These are phyloP conservation scores for Acrocephalus arundinaceus DNA, from an alignment of 2,113 vertebrate genomes.

Conservation along the genomic window DNA sequence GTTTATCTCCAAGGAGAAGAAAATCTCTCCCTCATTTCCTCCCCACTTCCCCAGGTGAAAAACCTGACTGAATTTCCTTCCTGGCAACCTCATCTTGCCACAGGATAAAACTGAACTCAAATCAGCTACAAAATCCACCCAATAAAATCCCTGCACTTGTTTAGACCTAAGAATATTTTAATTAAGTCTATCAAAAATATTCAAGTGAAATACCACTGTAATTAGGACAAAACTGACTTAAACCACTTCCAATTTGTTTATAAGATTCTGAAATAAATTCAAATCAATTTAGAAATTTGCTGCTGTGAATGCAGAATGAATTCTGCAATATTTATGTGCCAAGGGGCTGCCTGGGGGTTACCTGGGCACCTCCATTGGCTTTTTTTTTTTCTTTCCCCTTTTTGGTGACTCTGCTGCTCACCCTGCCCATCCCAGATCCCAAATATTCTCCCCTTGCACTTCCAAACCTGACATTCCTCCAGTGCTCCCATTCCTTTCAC, in stretches of 20 bases:
- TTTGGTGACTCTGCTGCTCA: neutral
- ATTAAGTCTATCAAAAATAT: neutral
- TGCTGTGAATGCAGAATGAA: neutral
- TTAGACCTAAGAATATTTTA: neutral
- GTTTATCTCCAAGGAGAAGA: neutral
- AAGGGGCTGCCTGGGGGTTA: neutral
- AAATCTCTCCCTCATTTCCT: slow-evolving; percentile 39
- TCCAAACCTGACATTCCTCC: neutral
- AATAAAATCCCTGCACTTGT: neutral
- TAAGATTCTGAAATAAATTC: neutral
- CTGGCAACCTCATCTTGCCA: neutral
- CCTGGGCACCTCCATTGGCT: neutral
- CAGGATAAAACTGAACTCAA: neutral
- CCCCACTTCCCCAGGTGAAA: slow-evolving; percentile 11
- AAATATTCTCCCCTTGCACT: neutral
- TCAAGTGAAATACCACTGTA: neutral
- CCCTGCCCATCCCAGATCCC: neutral
- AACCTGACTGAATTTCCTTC: slow-evolving; percentile 13
- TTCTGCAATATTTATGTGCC: neutral
- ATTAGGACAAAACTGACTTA: neutral
- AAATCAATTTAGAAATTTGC: neutral
- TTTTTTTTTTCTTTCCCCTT: neutral
- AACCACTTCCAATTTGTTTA: neutral
- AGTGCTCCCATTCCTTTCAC: neutral
- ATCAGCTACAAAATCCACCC: neutral